These are phyloP conservation scores for Anastrepha obliqua DNA, from an alignment of 1,140 invertebrate genomes.

Conservation along the genomic window DNA sequence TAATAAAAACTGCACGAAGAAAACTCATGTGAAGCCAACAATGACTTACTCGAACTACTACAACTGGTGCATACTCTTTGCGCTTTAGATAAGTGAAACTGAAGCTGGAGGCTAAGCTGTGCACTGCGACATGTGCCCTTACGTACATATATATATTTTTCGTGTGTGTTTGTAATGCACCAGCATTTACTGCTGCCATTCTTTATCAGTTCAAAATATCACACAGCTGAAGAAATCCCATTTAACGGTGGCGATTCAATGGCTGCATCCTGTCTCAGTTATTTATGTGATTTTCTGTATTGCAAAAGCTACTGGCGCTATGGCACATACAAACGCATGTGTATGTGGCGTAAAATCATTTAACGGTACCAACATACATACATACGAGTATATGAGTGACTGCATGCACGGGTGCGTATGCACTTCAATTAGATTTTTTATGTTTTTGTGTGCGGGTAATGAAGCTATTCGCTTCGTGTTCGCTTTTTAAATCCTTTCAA, in stretches of 20 bases:
- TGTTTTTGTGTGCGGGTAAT: background rate
- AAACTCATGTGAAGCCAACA: background rate
- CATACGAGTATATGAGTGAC: background rate
- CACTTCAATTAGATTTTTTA: background rate
- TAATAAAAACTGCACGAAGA: background rate
- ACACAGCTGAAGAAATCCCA: background rate
- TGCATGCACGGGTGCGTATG: background rate
- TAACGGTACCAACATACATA: background rate
- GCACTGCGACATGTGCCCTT: too few relatives aligned
- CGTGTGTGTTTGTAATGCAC: background rate
- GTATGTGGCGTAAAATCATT: background rate
- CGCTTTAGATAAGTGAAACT: background rate
- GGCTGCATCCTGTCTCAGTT: background rate
- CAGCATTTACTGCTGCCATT: background rate
- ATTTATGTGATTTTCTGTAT: background rate
- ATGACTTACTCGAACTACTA: background rate
- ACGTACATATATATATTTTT: too few relatives aligned
- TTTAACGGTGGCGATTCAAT: background rate
- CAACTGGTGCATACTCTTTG: too few relatives aligned
- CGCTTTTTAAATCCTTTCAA: background rate
- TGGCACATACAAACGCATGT: background rate
- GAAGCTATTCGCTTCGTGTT: background rate
- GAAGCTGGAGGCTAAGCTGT: too few relatives aligned
- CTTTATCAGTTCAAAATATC: background rate
- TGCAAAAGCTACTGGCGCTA: background rate